Evolutionary conservation across 2,888 invertebrate genomes (phyloP), one percentile per base, ranked within the genome.

Genomic region (Troilus luridus): DNA sequence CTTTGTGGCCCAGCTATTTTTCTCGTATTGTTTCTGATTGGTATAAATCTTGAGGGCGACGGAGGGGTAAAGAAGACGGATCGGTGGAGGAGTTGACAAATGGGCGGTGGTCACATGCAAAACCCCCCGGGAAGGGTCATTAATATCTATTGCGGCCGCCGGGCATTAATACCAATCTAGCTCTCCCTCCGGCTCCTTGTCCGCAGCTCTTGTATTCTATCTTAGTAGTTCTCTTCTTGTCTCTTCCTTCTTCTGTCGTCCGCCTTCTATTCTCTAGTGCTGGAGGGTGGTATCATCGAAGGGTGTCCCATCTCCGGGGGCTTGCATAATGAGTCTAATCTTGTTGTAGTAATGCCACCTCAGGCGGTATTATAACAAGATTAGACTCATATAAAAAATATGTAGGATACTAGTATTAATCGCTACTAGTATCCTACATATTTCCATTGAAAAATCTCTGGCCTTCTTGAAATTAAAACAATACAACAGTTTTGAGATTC

Each of bases 21-120:
- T 92, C 92, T 92, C 92, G 92, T 92, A 92, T 92, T 92, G 92
- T 92, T 92, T 92, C 92, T 92, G 92, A 92, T 92, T 92, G 92
- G 92, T 91, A 92, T 92, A 92, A 92, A 92, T 92, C 92, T 92
- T 90, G 90, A 88, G 88, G 67, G 81, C 62, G 89, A 88, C 88
- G 27, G 64, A 88, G 14, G 90, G 90, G 89, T 92, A 92, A 92
- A 92, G 92, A 92, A 92, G 92, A 92, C 92, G 88, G 92, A 92
- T 92, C 88, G 91, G 27, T 19, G 60, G 88, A n/a, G 27, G 90
- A 85, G 58, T 91, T 91, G 92, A 92, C 92, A 92, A 92, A 92
- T 92, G 92, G 92, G 64, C 89, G 77, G 54, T 91, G 92, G 91
- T 91, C 92, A 91, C 92, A 92, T 92, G 92, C 92, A 92, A 92